phyloP scores from a whole-genome alignment of 2,888 invertebrate genomes.

The Syrista parreyssii region DNA sequence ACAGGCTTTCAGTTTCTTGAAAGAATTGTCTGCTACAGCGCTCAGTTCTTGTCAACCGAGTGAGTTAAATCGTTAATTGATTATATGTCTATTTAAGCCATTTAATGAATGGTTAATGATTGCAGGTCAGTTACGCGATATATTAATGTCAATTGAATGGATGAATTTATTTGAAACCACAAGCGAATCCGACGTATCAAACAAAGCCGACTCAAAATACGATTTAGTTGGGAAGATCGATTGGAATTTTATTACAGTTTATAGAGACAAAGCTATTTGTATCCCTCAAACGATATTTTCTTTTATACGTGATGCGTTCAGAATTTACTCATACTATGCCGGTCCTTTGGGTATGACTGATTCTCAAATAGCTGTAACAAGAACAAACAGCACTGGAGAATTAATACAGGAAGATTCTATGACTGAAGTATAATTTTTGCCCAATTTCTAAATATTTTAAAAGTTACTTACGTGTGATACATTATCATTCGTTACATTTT shows the following conservation, averaged over 20 bases:
- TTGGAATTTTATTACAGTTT: constrained; percentile 46
- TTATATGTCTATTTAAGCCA: not conserved
- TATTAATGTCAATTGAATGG: not conserved
- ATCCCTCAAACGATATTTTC: constrained; percentile 37
- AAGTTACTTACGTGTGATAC: not conserved
- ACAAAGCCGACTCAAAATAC: constrained; percentile 13
- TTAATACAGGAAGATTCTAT: not conserved
- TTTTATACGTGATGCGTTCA: constrained; percentile 36
- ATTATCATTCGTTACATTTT: not conserved
- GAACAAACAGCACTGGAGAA: not conserved
- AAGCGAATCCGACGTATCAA: not conserved
- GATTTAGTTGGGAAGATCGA: constrained; percentile 9
- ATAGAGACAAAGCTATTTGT: constrained; percentile 46
- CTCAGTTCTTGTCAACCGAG: constrained; percentile 35
- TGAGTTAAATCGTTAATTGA: constrained; percentile 19
- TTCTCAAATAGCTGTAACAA: not conserved
- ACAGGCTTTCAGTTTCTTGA: constrained; percentile 20
- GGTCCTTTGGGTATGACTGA: constrained; percentile 10
- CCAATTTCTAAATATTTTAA: not conserved
- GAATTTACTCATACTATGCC: constrained; percentile 23
- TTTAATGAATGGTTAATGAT: not conserved
- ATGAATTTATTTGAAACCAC: not conserved
- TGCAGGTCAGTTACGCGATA: not conserved
- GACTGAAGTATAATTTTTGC: not conserved
- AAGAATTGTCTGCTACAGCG: constrained; percentile 27